Percentiles rank a stretch among this genome's conserved stretches.
Evolutionary conservation across 2,888 invertebrate species (phyloP).

Genomic region (Carcina quercana): DNA sequence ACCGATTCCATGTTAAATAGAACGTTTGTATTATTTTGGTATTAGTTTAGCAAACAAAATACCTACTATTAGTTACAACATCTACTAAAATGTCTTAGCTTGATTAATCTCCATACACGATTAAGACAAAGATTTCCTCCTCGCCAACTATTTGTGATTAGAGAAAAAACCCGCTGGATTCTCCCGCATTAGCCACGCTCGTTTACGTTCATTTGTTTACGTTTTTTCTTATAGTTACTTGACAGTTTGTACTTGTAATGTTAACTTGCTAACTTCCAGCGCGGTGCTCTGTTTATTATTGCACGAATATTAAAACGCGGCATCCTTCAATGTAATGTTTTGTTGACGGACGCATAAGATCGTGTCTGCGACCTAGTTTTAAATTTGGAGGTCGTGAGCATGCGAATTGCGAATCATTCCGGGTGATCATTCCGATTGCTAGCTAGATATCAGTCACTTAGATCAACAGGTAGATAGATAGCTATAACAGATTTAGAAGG

Average conservation of each 20-base stretch:
- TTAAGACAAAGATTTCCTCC: constrained; percentile 26
- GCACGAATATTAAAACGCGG: no score
- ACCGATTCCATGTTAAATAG: no score
- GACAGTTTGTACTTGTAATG: not conserved
- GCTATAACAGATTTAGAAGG: constrained; percentile 22
- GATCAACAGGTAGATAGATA: constrained; percentile 10
- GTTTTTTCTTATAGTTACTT: constrained; percentile 32
- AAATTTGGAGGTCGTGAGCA: constrained; percentile 20
- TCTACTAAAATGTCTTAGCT: not conserved
- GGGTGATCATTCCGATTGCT: constrained; percentile 19
- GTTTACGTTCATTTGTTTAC: constrained; percentile 47
- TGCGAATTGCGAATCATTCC: constrained; percentile 22
- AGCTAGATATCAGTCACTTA: no score
- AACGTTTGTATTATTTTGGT: no score
- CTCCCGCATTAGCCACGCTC: constrained; percentile 39
- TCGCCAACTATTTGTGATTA: constrained; percentile 21
- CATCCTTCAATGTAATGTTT: not conserved
- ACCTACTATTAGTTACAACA: no score
- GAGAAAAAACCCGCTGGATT: constrained; percentile 50
- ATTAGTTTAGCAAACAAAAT: no score
- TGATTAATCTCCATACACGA: not conserved
- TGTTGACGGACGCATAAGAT: constrained; percentile 2
- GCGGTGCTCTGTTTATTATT: constrained; percentile 1
- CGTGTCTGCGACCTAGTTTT: constrained; percentile 17
- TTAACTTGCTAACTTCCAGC: no score